Evolutionary conservation across 2,797 vertebrate genomes (phyloP).

Genomic region (Tragopan temminckii): DNA sequence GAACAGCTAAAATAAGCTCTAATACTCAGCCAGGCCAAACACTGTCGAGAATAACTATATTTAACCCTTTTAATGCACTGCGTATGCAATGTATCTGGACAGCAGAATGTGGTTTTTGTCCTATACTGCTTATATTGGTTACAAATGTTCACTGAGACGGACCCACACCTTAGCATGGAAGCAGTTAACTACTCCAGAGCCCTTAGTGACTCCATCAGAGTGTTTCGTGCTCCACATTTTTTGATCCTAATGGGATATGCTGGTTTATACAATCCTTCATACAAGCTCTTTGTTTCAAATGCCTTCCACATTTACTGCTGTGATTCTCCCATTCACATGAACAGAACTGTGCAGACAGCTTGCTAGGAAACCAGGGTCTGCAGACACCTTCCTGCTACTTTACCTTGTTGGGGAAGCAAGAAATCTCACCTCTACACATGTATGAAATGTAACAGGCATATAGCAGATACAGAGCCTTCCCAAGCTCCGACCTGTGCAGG

Average conservation of each 20-base stretch:
- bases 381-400: not conserved
- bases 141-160: not conserved
- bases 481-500: not conserved
- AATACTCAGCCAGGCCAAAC: conserved; percentile 62
- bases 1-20: conserved; percentile 75
- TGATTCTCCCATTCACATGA: not conserved
- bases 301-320: not conserved
- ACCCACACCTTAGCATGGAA: not conserved
- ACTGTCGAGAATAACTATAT: conserved; percentile 30
- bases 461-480: not conserved
- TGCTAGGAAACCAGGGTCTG: not conserved
- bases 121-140: not conserved
- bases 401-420: not conserved
- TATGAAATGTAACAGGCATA: not conserved
- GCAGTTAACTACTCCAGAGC: not conserved
- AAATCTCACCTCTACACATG: not conserved
- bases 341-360: not conserved
- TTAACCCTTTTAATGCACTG: conserved; percentile 49
- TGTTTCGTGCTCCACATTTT: not conserved
- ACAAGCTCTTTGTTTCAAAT: not conserved
- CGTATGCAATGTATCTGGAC: not conserved
- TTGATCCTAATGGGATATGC: not conserved
- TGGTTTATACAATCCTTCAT: not conserved
- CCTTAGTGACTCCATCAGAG: not conserved
- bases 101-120: not conserved